phyloP scores from a whole-genome alignment of 2,888 invertebrate genomes.

The Diaperis boleti region DNA sequence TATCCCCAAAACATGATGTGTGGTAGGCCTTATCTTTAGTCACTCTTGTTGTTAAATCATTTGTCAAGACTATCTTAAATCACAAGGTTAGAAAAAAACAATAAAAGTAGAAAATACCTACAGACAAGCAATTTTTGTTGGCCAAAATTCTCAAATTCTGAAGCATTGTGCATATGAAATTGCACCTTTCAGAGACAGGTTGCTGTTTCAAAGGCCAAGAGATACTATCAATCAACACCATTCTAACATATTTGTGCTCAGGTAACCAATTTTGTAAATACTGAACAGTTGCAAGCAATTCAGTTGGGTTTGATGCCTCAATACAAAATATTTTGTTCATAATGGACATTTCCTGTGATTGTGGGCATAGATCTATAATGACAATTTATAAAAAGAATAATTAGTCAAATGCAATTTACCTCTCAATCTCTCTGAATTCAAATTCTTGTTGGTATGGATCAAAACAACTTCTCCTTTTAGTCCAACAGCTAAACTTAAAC shows the following conservation, averaged over 20 bases:
- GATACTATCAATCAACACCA: slow-evolving; percentile 30
- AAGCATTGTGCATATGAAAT: slow-evolving; percentile 11
- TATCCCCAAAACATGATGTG: slow-evolving; percentile 18
- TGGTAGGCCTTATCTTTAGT: background rate
- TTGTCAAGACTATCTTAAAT: slow-evolving; percentile 33
- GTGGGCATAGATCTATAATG: slow-evolving; percentile 3
- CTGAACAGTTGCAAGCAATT: slow-evolving; percentile 12
- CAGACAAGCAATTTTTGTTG: slow-evolving; percentile 9
- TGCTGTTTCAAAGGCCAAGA: slow-evolving; percentile 25
- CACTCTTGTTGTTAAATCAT: slow-evolving; percentile 33
- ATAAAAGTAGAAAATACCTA: slow-evolving; percentile 2
- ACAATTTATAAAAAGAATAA: background rate
- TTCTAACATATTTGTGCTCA: background rate
- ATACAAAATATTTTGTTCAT: slow-evolving; percentile 9
- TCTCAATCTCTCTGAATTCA: slow-evolving; percentile 10
- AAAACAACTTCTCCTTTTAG: slow-evolving; percentile 12
- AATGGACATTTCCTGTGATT: slow-evolving; percentile 3
- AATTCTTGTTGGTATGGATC: slow-evolving; percentile 29
- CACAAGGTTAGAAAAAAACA: background rate
- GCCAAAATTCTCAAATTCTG: slow-evolving; percentile 28
- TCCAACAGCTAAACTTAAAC: slow-evolving; percentile 25
- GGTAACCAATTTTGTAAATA: slow-evolving; percentile 17
- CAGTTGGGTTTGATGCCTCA: slow-evolving; percentile 7
- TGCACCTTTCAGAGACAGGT: background rate
- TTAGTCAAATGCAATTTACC: background rate